Conservation (phyloP, 1,140 invertebrate genomes). For the Drosophila athabasca region DNA sequence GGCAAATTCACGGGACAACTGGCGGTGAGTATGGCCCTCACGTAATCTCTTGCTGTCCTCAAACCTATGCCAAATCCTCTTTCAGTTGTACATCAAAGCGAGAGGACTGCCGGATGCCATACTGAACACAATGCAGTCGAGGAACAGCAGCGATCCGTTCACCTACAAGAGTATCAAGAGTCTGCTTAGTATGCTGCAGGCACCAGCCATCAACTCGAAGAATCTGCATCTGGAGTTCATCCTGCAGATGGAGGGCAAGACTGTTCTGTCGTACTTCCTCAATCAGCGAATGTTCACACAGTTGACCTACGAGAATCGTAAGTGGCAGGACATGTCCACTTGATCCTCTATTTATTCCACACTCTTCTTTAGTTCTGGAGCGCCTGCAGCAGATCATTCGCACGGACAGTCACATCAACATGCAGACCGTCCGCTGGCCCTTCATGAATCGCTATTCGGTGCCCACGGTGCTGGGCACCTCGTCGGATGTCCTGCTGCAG, state of each 20-base stretch:
- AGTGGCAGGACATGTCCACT: constrained; percentile 36
- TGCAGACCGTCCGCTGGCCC: constrained; percentile 80
- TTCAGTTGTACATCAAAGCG: constrained; percentile 86
- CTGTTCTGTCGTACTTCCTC: constrained; percentile 86
- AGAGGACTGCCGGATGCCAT: constrained; percentile 84
- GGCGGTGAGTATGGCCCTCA: constrained; percentile 82
- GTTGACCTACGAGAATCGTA: constrained; percentile 80
- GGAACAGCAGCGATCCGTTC: constrained; percentile 79
- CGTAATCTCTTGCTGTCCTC: background rate
- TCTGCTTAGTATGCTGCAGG: constrained; percentile 84
- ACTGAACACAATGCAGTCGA: constrained; percentile 75
- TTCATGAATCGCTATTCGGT: constrained; percentile 84
- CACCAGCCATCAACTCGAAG: constrained; percentile 83
- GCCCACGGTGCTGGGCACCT: constrained; percentile 85
- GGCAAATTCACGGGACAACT: constrained; percentile 85
- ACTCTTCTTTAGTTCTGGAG: constrained; percentile 55
- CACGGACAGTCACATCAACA: constrained; percentile 78
- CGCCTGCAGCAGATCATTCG: constrained; percentile 63
- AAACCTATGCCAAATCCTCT: background rate
- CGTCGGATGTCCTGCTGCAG: constrained; percentile 84
- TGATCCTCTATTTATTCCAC: background rate
- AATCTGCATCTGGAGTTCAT: constrained; percentile 86
- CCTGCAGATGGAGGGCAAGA: constrained; percentile 85
- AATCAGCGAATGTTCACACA: constrained; percentile 85
- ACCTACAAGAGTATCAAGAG: constrained; percentile 84